Conservation (phyloP, 1,140 invertebrate species). For the Mya arenaria region DNA sequence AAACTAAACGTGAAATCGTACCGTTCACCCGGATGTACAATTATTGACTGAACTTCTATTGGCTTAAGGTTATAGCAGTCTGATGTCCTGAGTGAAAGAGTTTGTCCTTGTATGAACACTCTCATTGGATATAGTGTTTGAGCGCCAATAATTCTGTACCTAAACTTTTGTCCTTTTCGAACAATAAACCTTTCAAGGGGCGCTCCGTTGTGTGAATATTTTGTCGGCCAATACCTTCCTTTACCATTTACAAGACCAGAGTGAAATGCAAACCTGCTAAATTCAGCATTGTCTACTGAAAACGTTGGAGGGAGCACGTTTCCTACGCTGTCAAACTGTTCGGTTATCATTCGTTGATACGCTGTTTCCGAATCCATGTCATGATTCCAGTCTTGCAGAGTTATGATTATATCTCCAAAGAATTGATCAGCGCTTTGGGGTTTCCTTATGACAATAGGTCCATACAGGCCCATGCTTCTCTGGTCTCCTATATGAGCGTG, state of each 20-base stretch:
- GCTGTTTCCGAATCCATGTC: constrained; percentile 55
- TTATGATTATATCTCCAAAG: constrained; percentile 42
- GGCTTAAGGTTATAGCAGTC: constrained; percentile 9
- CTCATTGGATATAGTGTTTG: constrained; percentile 31
- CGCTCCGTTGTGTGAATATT: constrained; percentile 56
- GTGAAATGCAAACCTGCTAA: constrained; percentile 57
- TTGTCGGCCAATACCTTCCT: constrained; percentile 55
- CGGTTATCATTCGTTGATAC: constrained; percentile 56
- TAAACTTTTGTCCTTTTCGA: constrained; percentile 27
- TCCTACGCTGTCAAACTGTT: constrained; percentile 8
- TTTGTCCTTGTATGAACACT: constrained; percentile 18
- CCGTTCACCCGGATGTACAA: constrained; percentile 53
- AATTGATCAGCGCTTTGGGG: neutral
- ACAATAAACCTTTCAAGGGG: constrained; percentile 61
- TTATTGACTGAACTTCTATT: constrained; percentile 15
- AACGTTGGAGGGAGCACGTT: neutral
- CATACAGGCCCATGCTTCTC: constrained; percentile 67
- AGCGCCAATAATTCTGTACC: constrained; percentile 64
- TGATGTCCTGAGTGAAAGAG: neutral
- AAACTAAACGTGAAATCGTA: constrained; percentile 77
- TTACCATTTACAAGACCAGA: constrained; percentile 72
- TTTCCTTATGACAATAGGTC: constrained; percentile 49
- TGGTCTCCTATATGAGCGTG: constrained; percentile 74
- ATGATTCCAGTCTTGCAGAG: constrained; percentile 65
- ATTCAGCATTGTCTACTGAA: constrained; percentile 48